These are phyloP conservation scores for Paramuricea clavata DNA, from an alignment of 92 coral and sea anemone species.

Conservation along the genomic window DNA sequence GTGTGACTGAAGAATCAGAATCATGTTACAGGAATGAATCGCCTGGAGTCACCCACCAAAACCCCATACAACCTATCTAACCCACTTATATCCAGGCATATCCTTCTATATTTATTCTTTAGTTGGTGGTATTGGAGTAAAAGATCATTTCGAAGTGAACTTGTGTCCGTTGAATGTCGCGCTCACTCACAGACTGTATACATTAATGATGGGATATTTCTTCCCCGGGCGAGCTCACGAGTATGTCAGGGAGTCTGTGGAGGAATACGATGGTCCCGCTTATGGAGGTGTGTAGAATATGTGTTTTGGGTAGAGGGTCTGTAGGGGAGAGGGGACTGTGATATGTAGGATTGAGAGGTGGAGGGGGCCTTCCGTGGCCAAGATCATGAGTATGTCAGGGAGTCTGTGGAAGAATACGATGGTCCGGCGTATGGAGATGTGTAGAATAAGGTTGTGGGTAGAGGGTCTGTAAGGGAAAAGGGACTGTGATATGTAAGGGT, in stretches of 20 bases:
- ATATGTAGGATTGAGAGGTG: too few relatives aligned
- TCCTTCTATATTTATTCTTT: not conserved
- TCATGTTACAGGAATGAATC: too few relatives aligned
- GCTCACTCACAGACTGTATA: conserved; percentile 85
- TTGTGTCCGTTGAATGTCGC: conserved; percentile 98
- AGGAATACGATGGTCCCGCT: not conserved
- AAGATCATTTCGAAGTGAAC: conserved; percentile 97
- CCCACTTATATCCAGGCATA: not conserved
- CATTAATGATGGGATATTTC: conserved; percentile 92
- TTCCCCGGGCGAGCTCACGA: conserved; percentile 96
- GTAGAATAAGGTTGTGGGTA: not conserved
- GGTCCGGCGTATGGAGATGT: conserved; percentile 10
- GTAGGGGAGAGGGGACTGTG: not conserved
- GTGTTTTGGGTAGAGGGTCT: not conserved
- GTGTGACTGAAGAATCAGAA: too few relatives aligned
- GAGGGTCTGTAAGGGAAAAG: not conserved
- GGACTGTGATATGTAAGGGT: not conserved
- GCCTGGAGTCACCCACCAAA: too few relatives aligned
- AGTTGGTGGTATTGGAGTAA: conserved; percentile 99
- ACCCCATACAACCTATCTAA: not conserved
- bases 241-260: conserved; percentile 59
- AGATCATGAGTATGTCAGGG: conserved; percentile 54
- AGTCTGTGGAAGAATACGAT: conserved; percentile 80
- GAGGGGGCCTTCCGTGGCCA: too few relatives aligned
- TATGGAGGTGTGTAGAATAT: not conserved